These are phyloP conservation scores for Bellardia bayeri DNA, from an alignment of 2,888 invertebrate genomes.

Conservation along the genomic window DNA sequence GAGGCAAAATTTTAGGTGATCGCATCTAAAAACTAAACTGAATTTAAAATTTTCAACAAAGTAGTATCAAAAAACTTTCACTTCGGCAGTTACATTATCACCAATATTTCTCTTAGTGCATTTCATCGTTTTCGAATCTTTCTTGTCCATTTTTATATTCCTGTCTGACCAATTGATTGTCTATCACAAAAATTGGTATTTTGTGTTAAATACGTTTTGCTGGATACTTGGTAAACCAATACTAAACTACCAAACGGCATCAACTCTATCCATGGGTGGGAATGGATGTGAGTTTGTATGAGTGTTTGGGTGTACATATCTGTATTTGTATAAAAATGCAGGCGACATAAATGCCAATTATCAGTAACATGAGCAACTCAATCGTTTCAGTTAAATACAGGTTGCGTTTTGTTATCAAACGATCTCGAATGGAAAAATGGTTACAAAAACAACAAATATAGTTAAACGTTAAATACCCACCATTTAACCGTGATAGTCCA, in stretches of 20 bases:
- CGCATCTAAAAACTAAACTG: too few relatives aligned
- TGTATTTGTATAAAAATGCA: slow-evolving; percentile 42
- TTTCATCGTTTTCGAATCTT: neutral
- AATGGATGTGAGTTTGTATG: slow-evolving; percentile 33
- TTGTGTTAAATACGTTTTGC: slow-evolving; percentile 55
- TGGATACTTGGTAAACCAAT: slow-evolving; percentile 58
- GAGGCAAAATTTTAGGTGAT: too few relatives aligned
- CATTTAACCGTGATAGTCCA: slow-evolving; percentile 51
- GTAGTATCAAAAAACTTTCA: too few relatives aligned
- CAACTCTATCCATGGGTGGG: slow-evolving; percentile 33
- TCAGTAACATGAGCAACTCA: slow-evolving; percentile 75
- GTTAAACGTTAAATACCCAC: slow-evolving; percentile 60
- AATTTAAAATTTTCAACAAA: too few relatives aligned
- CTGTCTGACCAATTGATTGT: slow-evolving; percentile 65
- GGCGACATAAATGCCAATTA: slow-evolving; percentile 74
- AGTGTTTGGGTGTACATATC: slow-evolving; percentile 30
- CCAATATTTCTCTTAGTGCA: slow-evolving; percentile 27
- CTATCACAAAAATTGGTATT: slow-evolving; percentile 66
- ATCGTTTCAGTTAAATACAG: slow-evolving; percentile 75
- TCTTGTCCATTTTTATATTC: slow-evolving; percentile 30
- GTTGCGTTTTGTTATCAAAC: slow-evolving; percentile 71
- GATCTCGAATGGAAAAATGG: slow-evolving; percentile 62
- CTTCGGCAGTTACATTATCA: too few relatives aligned
- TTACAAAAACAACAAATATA: slow-evolving; percentile 39
- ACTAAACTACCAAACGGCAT: slow-evolving; percentile 37